A percentile compares a stretch with the other conserved stretches of the same genome.
Conservation (phyloP, 1,140 invertebrate genomes). For the Pseudobourletiella spinata region DNA sequence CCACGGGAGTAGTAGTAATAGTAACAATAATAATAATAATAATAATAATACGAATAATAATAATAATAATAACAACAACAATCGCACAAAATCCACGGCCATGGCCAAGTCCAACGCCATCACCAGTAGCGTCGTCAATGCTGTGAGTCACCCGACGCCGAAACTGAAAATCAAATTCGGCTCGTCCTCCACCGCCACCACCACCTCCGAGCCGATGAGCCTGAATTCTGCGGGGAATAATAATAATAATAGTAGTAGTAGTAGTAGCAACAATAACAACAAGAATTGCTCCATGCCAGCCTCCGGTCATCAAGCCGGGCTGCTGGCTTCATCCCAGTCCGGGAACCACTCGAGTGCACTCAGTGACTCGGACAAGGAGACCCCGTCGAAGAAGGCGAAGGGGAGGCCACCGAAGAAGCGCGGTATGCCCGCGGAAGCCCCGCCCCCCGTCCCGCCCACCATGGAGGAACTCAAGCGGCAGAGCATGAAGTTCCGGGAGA, state of each 20-base stretch:
- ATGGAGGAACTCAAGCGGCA: slow-evolving; percentile 69
- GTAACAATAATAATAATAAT: not conserved
- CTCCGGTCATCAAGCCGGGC: no score
- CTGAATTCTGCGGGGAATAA: slow-evolving; percentile 7
- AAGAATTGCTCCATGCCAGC: no score
- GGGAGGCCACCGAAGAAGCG: slow-evolving; percentile 72
- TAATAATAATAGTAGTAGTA: no score
- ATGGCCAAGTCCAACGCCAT: not conserved
- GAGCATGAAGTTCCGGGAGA: slow-evolving; percentile 76
- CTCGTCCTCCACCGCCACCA: slow-evolving; percentile 40
- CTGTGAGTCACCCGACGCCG: slow-evolving; percentile 45
- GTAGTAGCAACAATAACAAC: no score
- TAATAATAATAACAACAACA: not conserved
- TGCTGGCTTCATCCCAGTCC: no score
- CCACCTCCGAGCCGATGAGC: no score
- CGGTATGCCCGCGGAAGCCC: slow-evolving; percentile 12
- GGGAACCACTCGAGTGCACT: slow-evolving; percentile 7
- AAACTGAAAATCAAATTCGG: slow-evolving; percentile 78
- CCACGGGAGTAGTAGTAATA: not conserved
- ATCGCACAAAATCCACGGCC: not conserved
- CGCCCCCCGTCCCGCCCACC: slow-evolving; percentile 42
- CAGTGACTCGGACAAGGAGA: slow-evolving; percentile 29
- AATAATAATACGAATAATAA: not conserved
- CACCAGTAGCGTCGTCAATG: slow-evolving; percentile 12
- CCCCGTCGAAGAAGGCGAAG: slow-evolving; percentile 37